Conservation (phyloP, 1,140 invertebrate genomes). For the Lethocerus indicus region DNA sequence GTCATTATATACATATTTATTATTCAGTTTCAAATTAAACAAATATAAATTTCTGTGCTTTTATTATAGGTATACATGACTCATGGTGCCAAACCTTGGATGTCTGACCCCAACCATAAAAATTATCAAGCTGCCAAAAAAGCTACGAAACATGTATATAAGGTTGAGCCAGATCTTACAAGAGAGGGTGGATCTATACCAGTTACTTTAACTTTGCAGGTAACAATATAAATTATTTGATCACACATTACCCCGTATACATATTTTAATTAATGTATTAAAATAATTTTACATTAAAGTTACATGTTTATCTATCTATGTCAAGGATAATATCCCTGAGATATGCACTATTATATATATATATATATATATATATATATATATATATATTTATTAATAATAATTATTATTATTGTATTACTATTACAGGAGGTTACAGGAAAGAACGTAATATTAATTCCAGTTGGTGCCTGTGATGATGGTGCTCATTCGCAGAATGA, state of each 20-base stretch:
- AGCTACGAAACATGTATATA: conserved; percentile 80
- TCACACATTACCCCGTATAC: neutral
- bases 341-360: no score
- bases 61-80: conserved; percentile 34
- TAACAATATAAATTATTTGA: conserved; percentile 16
- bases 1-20: neutral
- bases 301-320: no score
- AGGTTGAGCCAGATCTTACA: conserved; percentile 84
- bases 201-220: conserved; percentile 69
- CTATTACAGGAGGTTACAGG: conserved; percentile 67
- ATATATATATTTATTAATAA: neutral
- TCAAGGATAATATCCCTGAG: no score
- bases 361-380: no score
- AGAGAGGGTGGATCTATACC: conserved; percentile 94
- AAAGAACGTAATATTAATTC: conserved; percentile 83
- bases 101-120: conserved; percentile 77
- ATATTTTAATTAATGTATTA: no score
- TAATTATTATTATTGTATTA: conserved; percentile 4
- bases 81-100: conserved; percentile 79
- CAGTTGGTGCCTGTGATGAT: conserved; percentile 83
- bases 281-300: no score
- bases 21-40: neutral
- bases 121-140: conserved; percentile 77
- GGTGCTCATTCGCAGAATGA: conserved; percentile 98
- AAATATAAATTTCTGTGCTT: neutral